Percentiles rank a stretch among this genome's conserved stretches.
Conservation (phyloP, 2,797 vertebrate genomes). For the Enteromius viviparus region DNA sequence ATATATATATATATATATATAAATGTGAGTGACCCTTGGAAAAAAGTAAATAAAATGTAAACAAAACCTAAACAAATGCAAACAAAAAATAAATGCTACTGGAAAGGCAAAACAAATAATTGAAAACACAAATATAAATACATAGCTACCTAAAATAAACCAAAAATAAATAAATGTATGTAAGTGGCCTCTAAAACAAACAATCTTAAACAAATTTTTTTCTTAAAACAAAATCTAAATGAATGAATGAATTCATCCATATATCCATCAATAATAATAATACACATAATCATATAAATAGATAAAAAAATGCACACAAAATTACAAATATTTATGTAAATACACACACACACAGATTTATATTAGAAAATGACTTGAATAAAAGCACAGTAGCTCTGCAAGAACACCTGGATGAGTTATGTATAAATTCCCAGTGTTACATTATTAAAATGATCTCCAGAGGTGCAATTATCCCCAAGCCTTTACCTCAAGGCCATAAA, state of each 20-base stretch:
- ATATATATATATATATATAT: no score
- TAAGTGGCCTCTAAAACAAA: no score
- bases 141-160: no score
- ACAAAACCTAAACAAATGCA: background rate
- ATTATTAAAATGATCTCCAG: slow-evolving; percentile 20
- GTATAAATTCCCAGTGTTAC: background rate
- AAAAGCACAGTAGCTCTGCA: background rate
- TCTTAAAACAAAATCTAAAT: background rate
- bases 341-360: background rate
- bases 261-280: background rate
- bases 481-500: slow-evolving; percentile 24
- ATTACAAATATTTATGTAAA: background rate
- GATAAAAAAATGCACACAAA: background rate
- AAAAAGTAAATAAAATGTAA: no score
- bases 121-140: no score
- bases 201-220: no score
- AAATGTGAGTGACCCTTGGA: no score
- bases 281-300: background rate
- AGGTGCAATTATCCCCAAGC: background rate
- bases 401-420: background rate
- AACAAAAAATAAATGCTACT: background rate
- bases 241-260: background rate
- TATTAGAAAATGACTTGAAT: background rate
- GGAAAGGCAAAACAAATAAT: no score
- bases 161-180: no score